phyloP scores from a whole-genome alignment of 2,113 vertebrate genomes.

The Seriola dumerili region DNA sequence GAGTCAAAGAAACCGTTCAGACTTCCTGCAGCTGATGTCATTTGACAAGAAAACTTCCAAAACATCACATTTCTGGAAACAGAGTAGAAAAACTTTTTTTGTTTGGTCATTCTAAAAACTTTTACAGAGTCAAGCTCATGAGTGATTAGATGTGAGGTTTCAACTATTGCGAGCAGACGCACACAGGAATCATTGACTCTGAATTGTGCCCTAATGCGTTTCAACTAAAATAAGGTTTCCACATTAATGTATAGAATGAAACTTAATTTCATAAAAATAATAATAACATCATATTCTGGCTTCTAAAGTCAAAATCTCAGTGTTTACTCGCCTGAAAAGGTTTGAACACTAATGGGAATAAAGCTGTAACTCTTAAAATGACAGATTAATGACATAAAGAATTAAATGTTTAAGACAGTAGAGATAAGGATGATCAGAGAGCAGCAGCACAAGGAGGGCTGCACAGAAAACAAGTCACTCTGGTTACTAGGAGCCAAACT shows the following conservation, averaged over 20 bases:
- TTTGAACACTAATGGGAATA: background rate
- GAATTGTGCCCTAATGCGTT: background rate
- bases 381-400: background rate
- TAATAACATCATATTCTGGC: no score
- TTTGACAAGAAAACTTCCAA: background rate
- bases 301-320: background rate
- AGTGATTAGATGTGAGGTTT: background rate
- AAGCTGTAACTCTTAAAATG: background rate
- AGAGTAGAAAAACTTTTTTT: no score
- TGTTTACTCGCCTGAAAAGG: background rate
- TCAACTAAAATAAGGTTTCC: background rate
- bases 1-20: conserved; percentile 63
- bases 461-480: no score
- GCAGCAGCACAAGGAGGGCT: background rate
- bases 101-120: background rate
- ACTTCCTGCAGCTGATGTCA: no score
- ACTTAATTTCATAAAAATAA: background rate
- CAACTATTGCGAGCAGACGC: background rate
- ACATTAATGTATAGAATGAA: background rate
- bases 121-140: background rate
- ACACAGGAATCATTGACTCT: background rate
- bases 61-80: background rate
- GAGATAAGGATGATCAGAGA: background rate
- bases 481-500: background rate
- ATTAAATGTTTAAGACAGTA: no score